Base-by-base conservation (phyloP, 37 sponge, comb jelly and placozoan genomes). In the Mnemiopsis leidyi region DNA sequence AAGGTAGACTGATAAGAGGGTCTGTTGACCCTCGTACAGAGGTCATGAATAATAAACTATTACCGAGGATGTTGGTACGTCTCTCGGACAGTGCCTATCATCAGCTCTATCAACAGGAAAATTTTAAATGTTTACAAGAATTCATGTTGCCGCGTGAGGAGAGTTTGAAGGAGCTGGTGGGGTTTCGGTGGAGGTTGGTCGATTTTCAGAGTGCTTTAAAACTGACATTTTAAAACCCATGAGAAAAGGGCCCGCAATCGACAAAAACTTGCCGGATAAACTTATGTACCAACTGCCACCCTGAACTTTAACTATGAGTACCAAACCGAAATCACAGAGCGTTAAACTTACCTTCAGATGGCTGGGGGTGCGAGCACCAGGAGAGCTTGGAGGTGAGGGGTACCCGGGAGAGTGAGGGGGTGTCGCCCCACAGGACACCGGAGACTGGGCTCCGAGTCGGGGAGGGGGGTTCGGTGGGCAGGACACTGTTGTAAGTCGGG, bases 381-480 rank as follows among this genome's bases (percentile, higher is more conserved):
- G 82, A 35, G 82, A 79, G 82, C 29, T 30, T 3, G 82, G 82
- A 13, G 82, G 82, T 13, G 82, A 79, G 35, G 82, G 82, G 82
- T 79, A 79, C 1, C 36, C 34, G 35, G 82, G 82, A 23, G 82
- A 79, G 82, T 79, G 82, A 21, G 82, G 82, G 2, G 82, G 82
- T 32, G 82, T 79, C 9, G 82, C 82, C 3, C 82, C 82, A 69
- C 73, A 79, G 37, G 82, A 79, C 1, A 79, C 82, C 7, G 35
- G 82, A 79, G 82, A 79, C 82, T 79, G 82, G 37, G 82, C 82
- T 23, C 82, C 37, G 3, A 36, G 36, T 33, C 82, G 82, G 37
- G 82, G 82, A 3, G 82, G 36, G 3, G 82, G 82, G 37, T 13
- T 79, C 37, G 82, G 82, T 23, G 82, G 82, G 37, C 82, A 79